Evolutionary conservation across 2,797 vertebrate species (phyloP).

Genomic region (Pseudocheirus occidentalis): DNA sequence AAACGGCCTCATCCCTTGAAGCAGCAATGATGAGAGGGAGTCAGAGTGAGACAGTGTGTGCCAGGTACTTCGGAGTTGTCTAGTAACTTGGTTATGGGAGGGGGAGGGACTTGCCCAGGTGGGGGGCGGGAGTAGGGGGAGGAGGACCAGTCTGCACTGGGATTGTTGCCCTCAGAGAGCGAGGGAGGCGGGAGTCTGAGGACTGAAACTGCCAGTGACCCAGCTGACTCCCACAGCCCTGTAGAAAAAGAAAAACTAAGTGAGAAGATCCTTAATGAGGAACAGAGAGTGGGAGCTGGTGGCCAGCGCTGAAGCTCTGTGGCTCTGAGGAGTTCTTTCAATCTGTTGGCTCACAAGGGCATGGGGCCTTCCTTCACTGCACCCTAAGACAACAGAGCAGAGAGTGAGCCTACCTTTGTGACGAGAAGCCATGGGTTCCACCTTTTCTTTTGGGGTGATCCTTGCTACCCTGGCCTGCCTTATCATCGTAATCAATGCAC

Average conservation of each 20-base stretch:
- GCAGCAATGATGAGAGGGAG: slow-evolving; percentile 49
- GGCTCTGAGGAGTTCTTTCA: background rate
- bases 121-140: slow-evolving; percentile 32
- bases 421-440: slow-evolving; percentile 37
- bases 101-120: slow-evolving; percentile 80
- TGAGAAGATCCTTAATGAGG: slow-evolving; percentile 23
- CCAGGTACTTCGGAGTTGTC: slow-evolving; percentile 82
- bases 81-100: slow-evolving; percentile 80
- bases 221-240: background rate
- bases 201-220: slow-evolving; percentile 27
- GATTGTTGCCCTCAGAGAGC: slow-evolving; percentile 57
- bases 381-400: slow-evolving; percentile 34
- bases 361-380: background rate
- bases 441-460: slow-evolving; percentile 83
- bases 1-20: slow-evolving; percentile 13
- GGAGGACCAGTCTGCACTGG: slow-evolving; percentile 23
- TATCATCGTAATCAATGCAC: slow-evolving; percentile 89
- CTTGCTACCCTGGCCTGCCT: slow-evolving; percentile 87
- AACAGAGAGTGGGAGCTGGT: slow-evolving; percentile 29
- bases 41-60: slow-evolving; percentile 19
- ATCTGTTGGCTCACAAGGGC: accelerated
- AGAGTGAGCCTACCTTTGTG: slow-evolving; percentile 49
- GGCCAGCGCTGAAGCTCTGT: background rate
- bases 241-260: slow-evolving; percentile 25
- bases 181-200: slow-evolving; percentile 50